A percentile compares a stretch with the other conserved stretches of the same genome.
phyloP scores from a whole-genome alignment of 2,113 vertebrate genomes.

The Corythornis madagascariensis region DNA sequence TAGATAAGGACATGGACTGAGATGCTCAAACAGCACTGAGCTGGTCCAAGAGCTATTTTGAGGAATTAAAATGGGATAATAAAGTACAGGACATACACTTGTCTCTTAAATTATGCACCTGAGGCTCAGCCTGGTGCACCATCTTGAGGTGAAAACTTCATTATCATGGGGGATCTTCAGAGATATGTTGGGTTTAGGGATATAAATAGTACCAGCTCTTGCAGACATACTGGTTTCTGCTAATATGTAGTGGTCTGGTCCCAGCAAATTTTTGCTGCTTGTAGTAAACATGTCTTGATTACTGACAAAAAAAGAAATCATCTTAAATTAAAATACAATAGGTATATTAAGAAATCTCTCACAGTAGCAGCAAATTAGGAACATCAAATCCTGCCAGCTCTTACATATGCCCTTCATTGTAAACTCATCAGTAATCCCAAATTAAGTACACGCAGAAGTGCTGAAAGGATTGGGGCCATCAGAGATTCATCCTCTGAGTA shows the following conservation, averaged over 20 bases:
- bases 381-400: not conserved
- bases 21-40: not conserved
- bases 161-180: not conserved
- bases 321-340: constrained; percentile 37
- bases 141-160: not conserved
- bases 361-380: not conserved
- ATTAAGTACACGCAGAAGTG: not conserved
- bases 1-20: not conserved
- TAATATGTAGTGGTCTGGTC: not conserved
- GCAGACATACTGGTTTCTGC: not conserved
- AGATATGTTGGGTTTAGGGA: not conserved
- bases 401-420: not conserved
- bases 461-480: constrained; percentile 35
- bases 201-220: not conserved
- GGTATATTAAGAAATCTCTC: constrained; percentile 39
- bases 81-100: not conserved
- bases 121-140: not conserved
- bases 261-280: not conserved
- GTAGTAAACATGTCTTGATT: not conserved
- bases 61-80: not conserved
- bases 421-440: constrained; percentile 15
- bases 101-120: not conserved
- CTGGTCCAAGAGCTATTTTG: not conserved
- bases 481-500: not conserved
- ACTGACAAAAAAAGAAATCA: not conserved